phyloP scores from a whole-genome alignment of 2,888 invertebrate species.

The Polymixis lichenea region DNA sequence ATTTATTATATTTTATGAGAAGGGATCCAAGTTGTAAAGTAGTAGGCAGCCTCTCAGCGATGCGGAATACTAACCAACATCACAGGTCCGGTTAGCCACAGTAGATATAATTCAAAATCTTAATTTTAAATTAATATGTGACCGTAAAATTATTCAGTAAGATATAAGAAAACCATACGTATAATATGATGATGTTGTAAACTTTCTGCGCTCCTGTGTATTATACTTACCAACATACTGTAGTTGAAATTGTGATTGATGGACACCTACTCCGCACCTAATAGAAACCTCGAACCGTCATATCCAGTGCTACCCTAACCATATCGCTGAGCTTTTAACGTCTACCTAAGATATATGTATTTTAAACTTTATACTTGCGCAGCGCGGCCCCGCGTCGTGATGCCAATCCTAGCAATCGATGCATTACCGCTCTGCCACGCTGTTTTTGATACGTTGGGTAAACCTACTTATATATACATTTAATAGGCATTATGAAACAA shows the following conservation, averaged over 20 bases:
- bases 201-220: constrained; percentile 57
- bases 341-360: constrained; percentile 60
- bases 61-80: constrained; percentile 37
- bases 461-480: constrained; percentile 47
- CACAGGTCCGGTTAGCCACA: constrained; percentile 30
- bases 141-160: constrained; percentile 52
- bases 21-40: constrained; percentile 33
- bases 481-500: constrained; percentile 51
- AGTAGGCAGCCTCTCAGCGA: constrained; percentile 25
- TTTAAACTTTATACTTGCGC: constrained; percentile 51
- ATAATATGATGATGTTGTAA: constrained; percentile 65
- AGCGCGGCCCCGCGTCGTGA: constrained; percentile 30
- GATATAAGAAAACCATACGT: constrained; percentile 54
- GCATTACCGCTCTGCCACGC: constrained; percentile 37
- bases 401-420: constrained; percentile 54
- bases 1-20: constrained; percentile 44
- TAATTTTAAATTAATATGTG: constrained; percentile 64
- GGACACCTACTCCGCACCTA: constrained; percentile 61
- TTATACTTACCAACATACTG: constrained; percentile 48
- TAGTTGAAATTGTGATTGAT: constrained; percentile 66
- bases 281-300: constrained; percentile 65
- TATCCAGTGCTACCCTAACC: constrained; percentile 75
- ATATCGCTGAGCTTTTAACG: constrained; percentile 80
- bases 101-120: constrained; percentile 59
- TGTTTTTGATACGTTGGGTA: constrained; percentile 58